Evolutionary conservation across 2,113 vertebrate species (phyloP).

Genomic region (Aegotheles bennettii): DNA sequence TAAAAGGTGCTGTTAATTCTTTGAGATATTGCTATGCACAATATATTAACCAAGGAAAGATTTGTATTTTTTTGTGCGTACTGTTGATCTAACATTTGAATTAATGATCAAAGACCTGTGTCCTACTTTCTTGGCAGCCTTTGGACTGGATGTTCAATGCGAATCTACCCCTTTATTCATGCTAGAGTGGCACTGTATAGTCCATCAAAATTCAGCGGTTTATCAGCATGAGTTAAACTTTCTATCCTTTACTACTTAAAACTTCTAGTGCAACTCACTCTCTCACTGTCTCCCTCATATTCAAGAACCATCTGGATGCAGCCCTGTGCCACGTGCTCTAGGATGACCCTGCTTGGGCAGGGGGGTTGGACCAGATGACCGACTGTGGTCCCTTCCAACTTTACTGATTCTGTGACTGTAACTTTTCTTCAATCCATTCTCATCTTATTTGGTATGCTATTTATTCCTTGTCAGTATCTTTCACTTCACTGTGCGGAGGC

Average conservation of each 20-base stretch:
- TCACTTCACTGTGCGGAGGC: not conserved
- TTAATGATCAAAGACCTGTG: not conserved
- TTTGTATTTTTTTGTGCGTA: not conserved
- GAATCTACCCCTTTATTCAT: not conserved
- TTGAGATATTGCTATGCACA: conserved; percentile 1
- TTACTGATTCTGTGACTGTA: too few relatives aligned
- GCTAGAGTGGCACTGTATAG: not conserved
- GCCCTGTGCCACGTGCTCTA: too few relatives aligned
- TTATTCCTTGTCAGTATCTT: not conserved
- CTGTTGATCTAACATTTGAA: not conserved
- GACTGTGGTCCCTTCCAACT: too few relatives aligned
- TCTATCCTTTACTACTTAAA: not conserved
- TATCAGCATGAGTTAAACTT: not conserved
- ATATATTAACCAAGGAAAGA: conserved; percentile 2
- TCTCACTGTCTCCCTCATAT: too few relatives aligned
- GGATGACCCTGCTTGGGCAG: too few relatives aligned
- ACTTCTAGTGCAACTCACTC: not conserved
- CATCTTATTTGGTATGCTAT: not conserved
- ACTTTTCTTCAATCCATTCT: not conserved
- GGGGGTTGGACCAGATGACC: too few relatives aligned
- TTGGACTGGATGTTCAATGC: not conserved
- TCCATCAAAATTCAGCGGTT: not conserved
- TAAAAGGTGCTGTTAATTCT: conserved; percentile 50
- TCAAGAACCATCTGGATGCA: too few relatives aligned
- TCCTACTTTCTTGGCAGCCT: not conserved